Percentiles rank a stretch among this genome's conserved stretches.
Conservation (phyloP, 1,140 invertebrate genomes). For the Eurosta solidaginis region DNA sequence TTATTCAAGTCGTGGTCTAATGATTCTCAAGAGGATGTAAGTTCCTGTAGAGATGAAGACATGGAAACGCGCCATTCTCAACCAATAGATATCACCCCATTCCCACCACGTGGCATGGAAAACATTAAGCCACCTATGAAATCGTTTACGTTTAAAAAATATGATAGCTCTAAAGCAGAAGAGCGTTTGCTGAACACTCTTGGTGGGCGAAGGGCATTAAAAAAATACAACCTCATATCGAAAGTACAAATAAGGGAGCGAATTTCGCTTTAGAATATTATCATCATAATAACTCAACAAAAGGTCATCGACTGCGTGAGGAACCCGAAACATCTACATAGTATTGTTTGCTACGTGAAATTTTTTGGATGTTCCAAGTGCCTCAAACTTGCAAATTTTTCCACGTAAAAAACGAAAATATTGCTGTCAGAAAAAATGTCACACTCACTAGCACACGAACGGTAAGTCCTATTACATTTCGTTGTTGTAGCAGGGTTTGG, state of each 20-base stretch:
- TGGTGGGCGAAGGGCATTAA: slow-evolving; percentile 42
- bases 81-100: background rate
- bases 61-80: background rate
- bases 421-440: slow-evolving; percentile 41
- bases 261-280: slow-evolving; percentile 46
- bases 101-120: background rate
- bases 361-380: slow-evolving; percentile 51
- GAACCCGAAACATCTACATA: slow-evolving; percentile 45
- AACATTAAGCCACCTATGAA: slow-evolving; percentile 7
- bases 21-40: background rate
- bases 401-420: slow-evolving; percentile 31
- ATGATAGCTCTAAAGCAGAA: background rate
- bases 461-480: too few relatives aligned
- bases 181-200: slow-evolving; percentile 14
- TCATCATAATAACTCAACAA: slow-evolving; percentile 36
- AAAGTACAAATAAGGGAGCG: slow-evolving; percentile 26
- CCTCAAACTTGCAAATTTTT: slow-evolving; percentile 50
- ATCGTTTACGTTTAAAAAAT: background rate
- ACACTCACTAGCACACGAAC: slow-evolving; percentile 42
- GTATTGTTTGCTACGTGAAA: slow-evolving; percentile 47
- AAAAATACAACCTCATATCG: background rate
- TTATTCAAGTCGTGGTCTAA: slow-evolving; percentile 35
- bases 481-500: background rate
- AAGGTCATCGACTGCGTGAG: slow-evolving; percentile 22
- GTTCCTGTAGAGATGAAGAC: background rate